phyloP scores from a whole-genome alignment of 2,113 vertebrate genomes.

The Pteruthius melanotis region DNA sequence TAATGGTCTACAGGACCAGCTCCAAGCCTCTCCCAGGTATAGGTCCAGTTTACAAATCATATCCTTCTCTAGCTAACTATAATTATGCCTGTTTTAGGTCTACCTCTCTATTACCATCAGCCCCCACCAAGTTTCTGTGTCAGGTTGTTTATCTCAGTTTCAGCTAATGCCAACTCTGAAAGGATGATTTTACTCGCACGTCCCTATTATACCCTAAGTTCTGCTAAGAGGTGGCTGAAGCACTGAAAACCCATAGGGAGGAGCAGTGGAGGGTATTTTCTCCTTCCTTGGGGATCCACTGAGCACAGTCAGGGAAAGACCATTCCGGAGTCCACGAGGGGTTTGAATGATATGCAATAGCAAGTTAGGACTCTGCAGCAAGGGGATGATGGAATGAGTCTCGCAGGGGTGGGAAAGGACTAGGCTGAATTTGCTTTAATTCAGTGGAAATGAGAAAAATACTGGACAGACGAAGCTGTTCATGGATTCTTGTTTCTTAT shows the following conservation, averaged over 20 bases:
- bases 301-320: neutral
- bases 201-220: neutral
- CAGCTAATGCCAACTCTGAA: neutral
- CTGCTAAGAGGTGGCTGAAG: neutral
- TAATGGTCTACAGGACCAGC: neutral
- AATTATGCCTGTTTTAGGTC: neutral
- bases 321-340: rapidly evolving
- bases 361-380: neutral
- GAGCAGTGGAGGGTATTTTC: neutral
- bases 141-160: neutral
- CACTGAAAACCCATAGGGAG: neutral
- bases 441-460: neutral
- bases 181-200: neutral
- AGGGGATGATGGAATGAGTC: neutral
- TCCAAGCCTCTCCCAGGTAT: neutral
- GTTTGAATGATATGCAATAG: neutral
- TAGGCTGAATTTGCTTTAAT: neutral
- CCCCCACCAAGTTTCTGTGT: neutral
- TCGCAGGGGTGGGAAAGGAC: neutral
- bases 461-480: neutral
- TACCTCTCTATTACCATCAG: neutral
- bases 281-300: neutral
- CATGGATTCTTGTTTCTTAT: neutral
- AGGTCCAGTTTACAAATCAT: neutral
- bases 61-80: neutral